phyloP scores from a whole-genome alignment of 2,113 vertebrate genomes.

The Zosterops pallidus region DNA sequence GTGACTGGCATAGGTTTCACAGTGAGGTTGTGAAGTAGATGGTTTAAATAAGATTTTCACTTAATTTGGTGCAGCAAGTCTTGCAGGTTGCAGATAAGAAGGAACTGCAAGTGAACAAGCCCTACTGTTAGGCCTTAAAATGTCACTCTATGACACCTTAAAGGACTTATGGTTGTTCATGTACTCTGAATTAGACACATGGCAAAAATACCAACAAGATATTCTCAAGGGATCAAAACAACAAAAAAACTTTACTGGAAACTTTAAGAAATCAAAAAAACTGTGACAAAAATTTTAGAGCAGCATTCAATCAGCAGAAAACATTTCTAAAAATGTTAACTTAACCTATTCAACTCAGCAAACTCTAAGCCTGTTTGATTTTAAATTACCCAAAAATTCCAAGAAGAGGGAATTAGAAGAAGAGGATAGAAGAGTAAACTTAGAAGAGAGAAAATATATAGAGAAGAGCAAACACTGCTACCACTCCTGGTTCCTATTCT shows the following conservation, averaged over 20 bases:
- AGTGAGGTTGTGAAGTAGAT: background rate
- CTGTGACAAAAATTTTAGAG: background rate
- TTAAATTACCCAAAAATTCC: background rate
- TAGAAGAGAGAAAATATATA: background rate
- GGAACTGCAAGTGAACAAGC: background rate
- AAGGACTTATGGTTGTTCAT: background rate
- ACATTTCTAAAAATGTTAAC: background rate
- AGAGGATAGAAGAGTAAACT: background rate
- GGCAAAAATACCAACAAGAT: background rate
- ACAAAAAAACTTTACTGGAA: background rate
- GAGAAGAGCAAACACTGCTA: background rate
- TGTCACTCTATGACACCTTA: rapidly evolving
- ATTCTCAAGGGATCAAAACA: background rate
- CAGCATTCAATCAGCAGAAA: background rate
- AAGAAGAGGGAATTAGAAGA: background rate
- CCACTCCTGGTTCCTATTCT: rapidly evolving
- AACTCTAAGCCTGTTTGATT: background rate
- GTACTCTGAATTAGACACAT: background rate
- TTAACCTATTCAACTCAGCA: background rate
- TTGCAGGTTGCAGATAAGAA: background rate
- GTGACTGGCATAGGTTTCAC: background rate
- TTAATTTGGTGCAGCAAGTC: background rate
- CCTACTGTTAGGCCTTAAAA: background rate
- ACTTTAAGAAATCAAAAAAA: background rate
- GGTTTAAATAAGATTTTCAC: background rate